A percentile compares a stretch with the other conserved stretches of the same genome.
Conservation (phyloP, 2,888 invertebrate genomes). For the Stenoptilia bipunctidactyla region DNA sequence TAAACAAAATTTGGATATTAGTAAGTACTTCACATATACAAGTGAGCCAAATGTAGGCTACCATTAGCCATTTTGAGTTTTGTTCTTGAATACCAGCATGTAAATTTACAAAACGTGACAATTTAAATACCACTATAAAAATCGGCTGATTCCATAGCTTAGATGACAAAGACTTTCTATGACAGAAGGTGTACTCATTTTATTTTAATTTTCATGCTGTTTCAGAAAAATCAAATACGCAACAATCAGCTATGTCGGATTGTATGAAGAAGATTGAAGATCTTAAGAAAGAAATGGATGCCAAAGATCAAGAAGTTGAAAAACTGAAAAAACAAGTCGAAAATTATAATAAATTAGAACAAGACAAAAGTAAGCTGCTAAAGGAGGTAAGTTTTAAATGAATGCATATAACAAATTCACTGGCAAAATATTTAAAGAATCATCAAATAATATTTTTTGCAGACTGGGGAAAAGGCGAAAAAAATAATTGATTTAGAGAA, state of each 20-base stretch:
- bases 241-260: slow-evolving; percentile 65
- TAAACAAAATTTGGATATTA: slow-evolving; percentile 71
- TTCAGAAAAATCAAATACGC: slow-evolving; percentile 69
- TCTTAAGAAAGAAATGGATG: slow-evolving; percentile 74
- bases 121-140: neutral
- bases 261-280: slow-evolving; percentile 75
- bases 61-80: too few species aligned
- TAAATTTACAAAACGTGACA: neutral
- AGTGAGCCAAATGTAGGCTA: too few species aligned
- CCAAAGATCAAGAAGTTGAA: slow-evolving; percentile 74
- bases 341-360: slow-evolving; percentile 51
- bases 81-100: neutral
- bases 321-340: slow-evolving; percentile 73
- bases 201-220: too few species aligned
- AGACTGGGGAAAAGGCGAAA: slow-evolving; percentile 74
- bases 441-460: slow-evolving; percentile 13
- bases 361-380: slow-evolving; percentile 56
- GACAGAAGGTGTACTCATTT: too few species aligned
- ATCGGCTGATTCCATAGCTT: too few species aligned
- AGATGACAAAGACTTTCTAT: too few species aligned
- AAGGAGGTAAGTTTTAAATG: slow-evolving; percentile 58
- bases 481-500: slow-evolving; percentile 76
- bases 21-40: slow-evolving; percentile 38
- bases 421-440: too few species aligned
- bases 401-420: too few species aligned